Evolutionary conservation across 2,888 invertebrate genomes (phyloP).

Genomic region (Ischnura elegans): DNA sequence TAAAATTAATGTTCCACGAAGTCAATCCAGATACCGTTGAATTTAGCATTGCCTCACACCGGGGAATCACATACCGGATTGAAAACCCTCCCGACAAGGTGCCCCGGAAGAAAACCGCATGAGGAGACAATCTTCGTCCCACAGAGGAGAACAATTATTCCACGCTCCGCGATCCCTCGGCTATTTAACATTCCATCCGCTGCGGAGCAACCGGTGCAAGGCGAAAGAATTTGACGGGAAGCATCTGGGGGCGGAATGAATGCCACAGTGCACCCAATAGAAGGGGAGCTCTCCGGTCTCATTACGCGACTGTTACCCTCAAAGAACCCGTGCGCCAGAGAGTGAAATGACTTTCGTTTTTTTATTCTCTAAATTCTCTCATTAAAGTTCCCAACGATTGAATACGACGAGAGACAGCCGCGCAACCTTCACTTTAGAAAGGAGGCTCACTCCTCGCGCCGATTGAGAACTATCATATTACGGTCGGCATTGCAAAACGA

Average conservation of each 20-base stretch:
- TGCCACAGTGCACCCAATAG: neutral
- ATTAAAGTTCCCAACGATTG: slow-evolving; percentile 6
- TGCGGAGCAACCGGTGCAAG: slow-evolving; percentile 50
- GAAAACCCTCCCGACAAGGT: neutral
- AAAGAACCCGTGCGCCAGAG: neutral
- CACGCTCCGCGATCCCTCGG: slow-evolving; percentile 26
- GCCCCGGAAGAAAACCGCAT: slow-evolving; percentile 25
- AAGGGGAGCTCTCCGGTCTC: slow-evolving; percentile 40
- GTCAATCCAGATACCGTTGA: too few species aligned
- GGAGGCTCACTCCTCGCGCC: neutral
- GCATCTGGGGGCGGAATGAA: neutral
- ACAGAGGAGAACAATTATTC: slow-evolving; percentile 39
- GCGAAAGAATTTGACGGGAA: slow-evolving; percentile 27
- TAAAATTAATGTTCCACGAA: too few species aligned
- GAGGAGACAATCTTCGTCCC: neutral
- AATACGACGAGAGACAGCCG: neutral
- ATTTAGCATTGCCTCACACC: neutral
- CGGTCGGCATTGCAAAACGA: neutral
- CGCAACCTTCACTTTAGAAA: slow-evolving; percentile 30
- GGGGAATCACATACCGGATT: neutral
- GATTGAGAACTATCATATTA: slow-evolving; percentile 21
- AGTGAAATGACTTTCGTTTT: slow-evolving; percentile 13
- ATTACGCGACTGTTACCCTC: neutral
- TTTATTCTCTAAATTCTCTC: slow-evolving; percentile 23
- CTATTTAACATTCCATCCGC: slow-evolving; percentile 54